Base-by-base conservation (phyloP, 2,797 vertebrate genomes). In the Lates japonicus region DNA sequence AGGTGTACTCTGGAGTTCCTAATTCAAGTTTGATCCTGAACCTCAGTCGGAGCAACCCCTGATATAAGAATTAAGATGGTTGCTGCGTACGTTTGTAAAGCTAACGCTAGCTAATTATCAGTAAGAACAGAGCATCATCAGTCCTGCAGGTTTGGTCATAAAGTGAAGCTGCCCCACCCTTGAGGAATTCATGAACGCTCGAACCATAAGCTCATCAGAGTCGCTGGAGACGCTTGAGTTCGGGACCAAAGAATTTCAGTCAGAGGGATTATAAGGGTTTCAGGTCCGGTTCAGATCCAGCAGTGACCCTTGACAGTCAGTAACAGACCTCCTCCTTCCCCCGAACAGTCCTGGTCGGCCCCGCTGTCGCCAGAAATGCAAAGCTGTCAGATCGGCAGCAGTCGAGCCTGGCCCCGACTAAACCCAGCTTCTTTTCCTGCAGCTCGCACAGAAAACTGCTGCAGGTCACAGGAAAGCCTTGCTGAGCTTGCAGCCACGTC, bases 291-390 rank as follows among this genome's bases (percentile, higher is more conserved):
- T 62, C 62, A 68, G 39, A 2, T 54, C 51, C 59, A 55, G 39
- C 39, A 70, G 55, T n/a, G 63, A 54, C 13, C 64, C 49, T 52
- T n/a, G 59, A 73, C 77, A 48, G 71, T 65, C 46, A 65, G 67
- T 37, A 35, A 60, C 78, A 73, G 39, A n/a, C n/a, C 44, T 41
- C 46, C 42, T 19, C 44, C 0, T n/a, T n/a, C n/a, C n/a, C n/a
- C n/a, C n/a, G 63, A 19, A 20, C 49, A 44, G 58, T 31, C 29
- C 55, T 48, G 31, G 57, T 51, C 13, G 1, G 41, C 39, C 61
- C 7, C 9, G n/a, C 58, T 54, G 76, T 66, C 41, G 51, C 67
- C 71, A 86, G 68, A 88, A 76, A 78, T 76, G 48, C 74, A 60
- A 76, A 86, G 75, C 71, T 66, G 66, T n/a, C 58, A 59, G 66